A percentile compares a stretch with the other conserved stretches of the same genome.
Evolutionary conservation across 1,140 invertebrate genomes (phyloP).

Genomic region (Planococcus citri): DNA sequence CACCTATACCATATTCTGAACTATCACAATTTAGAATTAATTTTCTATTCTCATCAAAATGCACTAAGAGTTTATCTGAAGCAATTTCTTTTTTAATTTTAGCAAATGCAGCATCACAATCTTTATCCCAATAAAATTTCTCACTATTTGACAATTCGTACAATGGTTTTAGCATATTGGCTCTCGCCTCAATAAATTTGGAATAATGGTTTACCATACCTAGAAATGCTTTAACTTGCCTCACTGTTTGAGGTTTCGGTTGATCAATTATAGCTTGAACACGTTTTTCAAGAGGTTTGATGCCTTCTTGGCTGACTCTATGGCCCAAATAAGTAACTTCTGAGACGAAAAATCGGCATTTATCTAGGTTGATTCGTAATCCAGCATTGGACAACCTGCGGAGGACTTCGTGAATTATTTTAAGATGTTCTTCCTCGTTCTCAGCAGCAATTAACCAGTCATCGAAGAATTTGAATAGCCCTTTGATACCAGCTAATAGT

Average conservation of each 20-base stretch:
- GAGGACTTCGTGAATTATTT: background rate
- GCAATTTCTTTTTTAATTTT: slow-evolving; percentile 25
- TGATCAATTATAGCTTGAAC: slow-evolving; percentile 33
- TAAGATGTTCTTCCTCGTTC: background rate
- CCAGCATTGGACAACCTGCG: background rate
- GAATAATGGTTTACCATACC: slow-evolving; percentile 33
- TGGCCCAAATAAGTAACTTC: slow-evolving; percentile 31
- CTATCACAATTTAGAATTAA: slow-evolving; percentile 31
- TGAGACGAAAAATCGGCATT: background rate
- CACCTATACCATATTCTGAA: slow-evolving; percentile 31
- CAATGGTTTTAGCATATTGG: slow-evolving; percentile 28
- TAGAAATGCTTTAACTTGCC: slow-evolving; percentile 32
- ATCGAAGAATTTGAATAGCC: background rate
- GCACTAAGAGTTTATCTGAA: slow-evolving; percentile 27
- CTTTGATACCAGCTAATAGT: background rate
- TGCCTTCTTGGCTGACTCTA: slow-evolving; percentile 31
- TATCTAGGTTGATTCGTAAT: background rate
- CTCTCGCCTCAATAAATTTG: slow-evolving; percentile 31
- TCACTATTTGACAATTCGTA: slow-evolving; percentile 26
- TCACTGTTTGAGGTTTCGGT: slow-evolving; percentile 30
- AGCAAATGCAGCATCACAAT: slow-evolving; percentile 24
- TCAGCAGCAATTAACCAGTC: background rate
- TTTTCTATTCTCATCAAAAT: slow-evolving; percentile 29
- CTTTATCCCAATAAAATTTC: slow-evolving; percentile 25
- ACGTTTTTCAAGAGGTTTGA: slow-evolving; percentile 32